Conservation (phyloP, 2,888 invertebrate genomes). For the Acronicta leporina region DNA sequence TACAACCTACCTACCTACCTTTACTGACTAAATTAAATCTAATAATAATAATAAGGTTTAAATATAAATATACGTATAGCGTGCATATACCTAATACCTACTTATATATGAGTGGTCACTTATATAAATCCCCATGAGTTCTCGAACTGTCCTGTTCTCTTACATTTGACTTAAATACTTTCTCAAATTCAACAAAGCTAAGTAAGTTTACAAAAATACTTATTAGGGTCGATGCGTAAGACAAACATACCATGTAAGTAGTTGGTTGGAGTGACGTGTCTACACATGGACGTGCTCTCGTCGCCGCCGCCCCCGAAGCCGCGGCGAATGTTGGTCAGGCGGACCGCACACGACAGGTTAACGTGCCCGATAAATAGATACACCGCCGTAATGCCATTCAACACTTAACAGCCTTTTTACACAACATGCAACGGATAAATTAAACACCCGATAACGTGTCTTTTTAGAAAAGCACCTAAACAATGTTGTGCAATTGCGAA, state of each 20-base stretch:
- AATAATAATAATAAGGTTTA: no score
- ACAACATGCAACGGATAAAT: constrained; percentile 66
- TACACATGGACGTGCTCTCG: constrained; percentile 26
- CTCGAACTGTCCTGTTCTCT: not conserved
- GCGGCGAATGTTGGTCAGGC: constrained; percentile 68
- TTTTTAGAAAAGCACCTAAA: constrained; percentile 74
- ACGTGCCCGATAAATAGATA: constrained; percentile 70
- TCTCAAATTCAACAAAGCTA: constrained; percentile 9
- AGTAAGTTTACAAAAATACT: constrained; percentile 36
- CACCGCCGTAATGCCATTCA: constrained; percentile 69
- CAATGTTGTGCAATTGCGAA: constrained; percentile 77
- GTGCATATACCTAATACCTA: no score
- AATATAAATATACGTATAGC: no score
- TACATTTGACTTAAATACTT: not conserved
- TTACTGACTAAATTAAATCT: no score
- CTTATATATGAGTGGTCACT: no score
- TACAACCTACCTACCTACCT: no score
- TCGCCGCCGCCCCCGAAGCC: constrained; percentile 38
- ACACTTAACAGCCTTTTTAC: constrained; percentile 72
- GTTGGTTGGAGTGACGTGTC: constrained; percentile 31
- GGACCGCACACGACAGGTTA: constrained; percentile 68
- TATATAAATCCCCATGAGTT: no score
- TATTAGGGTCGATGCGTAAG: constrained; percentile 28
- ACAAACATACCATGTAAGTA: constrained; percentile 11
- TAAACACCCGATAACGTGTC: constrained; percentile 67